Conservation (phyloP, 1,140 invertebrate species). For the Drosophila kepulauana region DNA sequence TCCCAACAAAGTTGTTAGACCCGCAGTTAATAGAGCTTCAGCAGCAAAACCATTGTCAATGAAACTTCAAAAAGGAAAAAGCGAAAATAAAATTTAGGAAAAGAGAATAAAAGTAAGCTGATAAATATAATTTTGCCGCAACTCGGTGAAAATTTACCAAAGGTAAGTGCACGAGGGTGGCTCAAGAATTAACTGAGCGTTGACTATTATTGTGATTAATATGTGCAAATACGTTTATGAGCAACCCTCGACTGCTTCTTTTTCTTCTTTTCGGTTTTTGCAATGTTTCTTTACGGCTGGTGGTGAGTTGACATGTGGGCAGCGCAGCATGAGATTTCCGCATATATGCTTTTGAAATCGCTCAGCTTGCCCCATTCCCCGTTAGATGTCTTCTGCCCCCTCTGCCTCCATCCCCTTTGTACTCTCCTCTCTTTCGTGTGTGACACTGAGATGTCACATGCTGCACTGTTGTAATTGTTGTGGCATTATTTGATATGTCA, state of each 20-base stretch:
- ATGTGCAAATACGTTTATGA: background rate
- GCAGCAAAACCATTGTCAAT: constrained; percentile 67
- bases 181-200: background rate
- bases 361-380: constrained; percentile 5
- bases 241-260: constrained; percentile 3
- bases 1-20: background rate
- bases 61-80: constrained; percentile 53
- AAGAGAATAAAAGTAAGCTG: constrained; percentile 72
- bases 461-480: constrained; percentile 75
- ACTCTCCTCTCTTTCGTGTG: too few relatives aligned
- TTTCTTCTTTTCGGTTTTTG: constrained; percentile 9
- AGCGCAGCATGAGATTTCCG: constrained; percentile 74
- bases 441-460: constrained; percentile 38
- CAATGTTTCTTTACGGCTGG: constrained; percentile 24
- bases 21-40: background rate
- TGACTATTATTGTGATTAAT: background rate
- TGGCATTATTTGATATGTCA: constrained; percentile 83
- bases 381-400: background rate
- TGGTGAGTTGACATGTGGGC: constrained; percentile 56
- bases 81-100: constrained; percentile 43
- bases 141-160: constrained; percentile 41
- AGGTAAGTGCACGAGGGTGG: constrained; percentile 45
- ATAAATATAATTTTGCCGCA: constrained; percentile 61
- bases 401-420: background rate
- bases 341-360: constrained; percentile 62